Percentiles rank a stretch among this genome's conserved stretches.
These are phyloP conservation scores for Muscidifurax raptorellus DNA, from an alignment of 1,140 invertebrate species.

Conservation along the genomic window DNA sequence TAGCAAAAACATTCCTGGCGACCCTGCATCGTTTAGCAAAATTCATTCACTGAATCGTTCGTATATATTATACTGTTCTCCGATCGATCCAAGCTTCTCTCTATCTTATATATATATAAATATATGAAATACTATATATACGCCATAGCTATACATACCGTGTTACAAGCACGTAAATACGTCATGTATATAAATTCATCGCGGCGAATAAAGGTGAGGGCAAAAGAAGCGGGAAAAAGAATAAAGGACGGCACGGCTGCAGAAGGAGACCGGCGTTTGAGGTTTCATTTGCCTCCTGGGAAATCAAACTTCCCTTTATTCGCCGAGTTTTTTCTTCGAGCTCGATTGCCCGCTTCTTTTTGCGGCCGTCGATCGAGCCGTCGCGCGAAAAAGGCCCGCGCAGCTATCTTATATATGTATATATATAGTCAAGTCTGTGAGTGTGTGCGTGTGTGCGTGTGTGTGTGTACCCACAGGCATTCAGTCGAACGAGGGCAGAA, in stretches of 20 bases:
- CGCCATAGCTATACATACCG: too few species aligned
- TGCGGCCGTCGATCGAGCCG: not conserved
- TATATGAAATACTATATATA: too few species aligned
- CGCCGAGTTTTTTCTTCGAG: conserved; percentile 53
- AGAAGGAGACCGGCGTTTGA: conserved; percentile 49
- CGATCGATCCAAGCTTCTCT: not conserved
- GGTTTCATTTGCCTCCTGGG: conserved; percentile 60
- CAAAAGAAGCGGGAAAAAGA: too few species aligned
- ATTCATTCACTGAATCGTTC: too few species aligned
- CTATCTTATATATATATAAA: too few species aligned
- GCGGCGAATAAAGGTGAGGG: too few species aligned
- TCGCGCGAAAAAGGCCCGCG: not conserved
- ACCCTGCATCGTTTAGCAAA: too few species aligned
- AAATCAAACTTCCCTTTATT: conserved; percentile 65
- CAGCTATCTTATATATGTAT: not conserved
- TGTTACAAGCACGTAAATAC: not conserved
- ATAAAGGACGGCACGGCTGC: not conserved
- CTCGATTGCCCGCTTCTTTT: conserved; percentile 15
- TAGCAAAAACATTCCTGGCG: too few species aligned
- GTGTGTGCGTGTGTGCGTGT: not conserved
- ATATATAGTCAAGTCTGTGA: not conserved
- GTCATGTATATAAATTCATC: not conserved
- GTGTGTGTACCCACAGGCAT: too few species aligned
- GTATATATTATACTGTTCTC: not conserved
- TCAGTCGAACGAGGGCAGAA: not conserved